Evolutionary conservation across 2,797 vertebrate genomes (phyloP), one percentile per base, ranked within the genome.

Genomic region (Bradypus variegatus): DNA sequence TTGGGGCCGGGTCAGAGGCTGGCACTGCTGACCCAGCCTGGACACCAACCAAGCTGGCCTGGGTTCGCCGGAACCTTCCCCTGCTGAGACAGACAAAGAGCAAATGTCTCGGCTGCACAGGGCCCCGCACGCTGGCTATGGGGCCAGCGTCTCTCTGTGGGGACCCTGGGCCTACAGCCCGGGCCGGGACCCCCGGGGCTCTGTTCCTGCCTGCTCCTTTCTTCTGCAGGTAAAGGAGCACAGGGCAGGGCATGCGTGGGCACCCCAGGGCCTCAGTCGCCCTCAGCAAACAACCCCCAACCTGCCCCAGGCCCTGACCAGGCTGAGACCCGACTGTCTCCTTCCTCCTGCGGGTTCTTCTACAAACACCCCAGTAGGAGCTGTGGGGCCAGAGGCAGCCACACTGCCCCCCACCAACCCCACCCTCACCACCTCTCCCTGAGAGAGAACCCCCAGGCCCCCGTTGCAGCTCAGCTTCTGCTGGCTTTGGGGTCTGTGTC

Each of bases 21-120:
- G 94, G 96, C 45, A 3, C 36, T 45, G 53, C 53, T 69, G 83
- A 86, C 27, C 65, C 11, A 25, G 62, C 19, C 89, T 93, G 89
- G 92, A 88, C 25, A 14, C 76, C 33, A 53, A 65, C 67, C 88
- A 81, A 82, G 62, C 83, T 83, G 70, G 94, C 73, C 45, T 19
- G 45, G 48, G 73, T 45, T 23, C 25, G 41, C 45, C 15, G 11
- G 48, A 36, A 72, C 73, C 72, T 60, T 93, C 89, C 41, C 76
- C 82, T 16, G 55, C 94, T 65, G 91, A 89, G 91, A 89, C 5
- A 16, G 93, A 96, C 94, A 95, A 94, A 92, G 91, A 88, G 11
- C 1, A 0, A 45, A 41, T 92, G 73, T 95, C n/a, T 73, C 11
- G 6, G 6, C 50, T 4, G 75, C 41, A 31, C 1, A 16, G 55